These are phyloP conservation scores for Drosophila vallismaia DNA, from an alignment of 2,888 invertebrate species.

Conservation along the genomic window DNA sequence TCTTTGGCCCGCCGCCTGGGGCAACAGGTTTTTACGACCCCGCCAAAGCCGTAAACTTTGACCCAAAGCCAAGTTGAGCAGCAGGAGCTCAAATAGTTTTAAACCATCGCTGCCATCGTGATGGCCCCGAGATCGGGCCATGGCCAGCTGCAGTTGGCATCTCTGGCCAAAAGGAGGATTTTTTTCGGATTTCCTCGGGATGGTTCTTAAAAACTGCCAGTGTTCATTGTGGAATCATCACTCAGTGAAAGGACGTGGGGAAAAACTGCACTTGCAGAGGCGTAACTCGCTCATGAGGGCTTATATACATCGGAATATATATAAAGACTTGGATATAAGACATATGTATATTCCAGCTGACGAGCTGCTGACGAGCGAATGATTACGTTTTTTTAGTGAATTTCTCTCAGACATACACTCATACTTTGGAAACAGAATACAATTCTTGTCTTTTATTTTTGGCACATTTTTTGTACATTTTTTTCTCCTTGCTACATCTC, in stretches of 20 bases:
- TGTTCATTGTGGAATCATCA: conserved; percentile 77
- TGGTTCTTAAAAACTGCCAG: conserved; percentile 61
- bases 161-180: conserved; percentile 47
- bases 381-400: conserved; percentile 71
- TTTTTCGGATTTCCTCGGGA: conserved; percentile 11
- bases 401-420: conserved; percentile 40
- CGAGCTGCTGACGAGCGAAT: conserved; percentile 73
- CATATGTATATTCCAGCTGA: conserved; percentile 36
- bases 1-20: conserved; percentile 9
- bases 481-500: conserved; percentile 53
- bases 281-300: neutral
- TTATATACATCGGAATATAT: neutral
- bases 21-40: conserved; percentile 74
- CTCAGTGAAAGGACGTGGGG: conserved; percentile 44
- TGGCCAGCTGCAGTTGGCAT: conserved; percentile 53
- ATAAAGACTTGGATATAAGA: neutral
- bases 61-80: conserved; percentile 66
- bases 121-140: conserved; percentile 11
- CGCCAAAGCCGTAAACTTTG: conserved; percentile 72
- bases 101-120: conserved; percentile 48
- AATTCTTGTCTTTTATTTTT: conserved; percentile 33
- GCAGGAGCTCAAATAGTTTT: conserved; percentile 77
- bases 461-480: conserved; percentile 31
- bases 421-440: conserved; percentile 15
- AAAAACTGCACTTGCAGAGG: conserved; percentile 34